phyloP scores from a whole-genome alignment of 2,888 invertebrate genomes.

The Fragum fragum region DNA sequence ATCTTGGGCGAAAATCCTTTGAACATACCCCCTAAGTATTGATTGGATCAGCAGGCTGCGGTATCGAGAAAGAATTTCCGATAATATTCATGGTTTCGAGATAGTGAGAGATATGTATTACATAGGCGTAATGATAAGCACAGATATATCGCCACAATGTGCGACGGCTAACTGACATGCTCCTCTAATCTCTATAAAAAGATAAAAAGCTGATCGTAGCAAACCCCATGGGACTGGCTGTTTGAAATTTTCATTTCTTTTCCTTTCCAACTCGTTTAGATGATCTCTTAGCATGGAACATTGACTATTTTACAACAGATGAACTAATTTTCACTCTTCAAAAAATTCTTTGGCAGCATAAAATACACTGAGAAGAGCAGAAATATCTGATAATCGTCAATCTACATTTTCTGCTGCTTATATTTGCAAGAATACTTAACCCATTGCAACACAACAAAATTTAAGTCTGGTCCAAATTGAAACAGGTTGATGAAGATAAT shows the following conservation, averaged over 20 bases:
- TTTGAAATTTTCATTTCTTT: slow-evolving; percentile 32
- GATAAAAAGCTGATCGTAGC: slow-evolving; percentile 26
- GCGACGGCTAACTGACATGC: slow-evolving; percentile 32
- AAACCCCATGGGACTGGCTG: slow-evolving; percentile 16
- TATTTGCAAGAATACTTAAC: no score
- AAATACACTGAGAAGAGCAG: no score
- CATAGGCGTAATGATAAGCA: slow-evolving; percentile 32
- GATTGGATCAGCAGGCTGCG: slow-evolving; percentile 48
- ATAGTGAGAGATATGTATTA: slow-evolving; percentile 29
- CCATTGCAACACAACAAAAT: no score
- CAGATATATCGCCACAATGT: slow-evolving; percentile 23
- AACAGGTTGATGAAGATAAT: not conserved
- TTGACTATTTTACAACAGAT: no score
- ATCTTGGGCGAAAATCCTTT: slow-evolving; percentile 65
- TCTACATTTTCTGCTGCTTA: no score
- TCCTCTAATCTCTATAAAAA: slow-evolving; percentile 27
- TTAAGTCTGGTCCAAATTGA: not conserved
- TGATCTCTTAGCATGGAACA: no score
- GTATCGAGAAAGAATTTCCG: slow-evolving; percentile 29
- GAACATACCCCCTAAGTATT: slow-evolving; percentile 64
- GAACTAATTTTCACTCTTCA: no score
- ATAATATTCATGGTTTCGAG: slow-evolving; percentile 31
- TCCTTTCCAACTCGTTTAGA: slow-evolving; percentile 1
- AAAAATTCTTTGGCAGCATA: no score
- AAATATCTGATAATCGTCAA: no score